Percentiles rank a stretch among this genome's conserved stretches.
phyloP scores from a whole-genome alignment of 2,113 vertebrate genomes.

The Pseudopodoces humilis region DNA sequence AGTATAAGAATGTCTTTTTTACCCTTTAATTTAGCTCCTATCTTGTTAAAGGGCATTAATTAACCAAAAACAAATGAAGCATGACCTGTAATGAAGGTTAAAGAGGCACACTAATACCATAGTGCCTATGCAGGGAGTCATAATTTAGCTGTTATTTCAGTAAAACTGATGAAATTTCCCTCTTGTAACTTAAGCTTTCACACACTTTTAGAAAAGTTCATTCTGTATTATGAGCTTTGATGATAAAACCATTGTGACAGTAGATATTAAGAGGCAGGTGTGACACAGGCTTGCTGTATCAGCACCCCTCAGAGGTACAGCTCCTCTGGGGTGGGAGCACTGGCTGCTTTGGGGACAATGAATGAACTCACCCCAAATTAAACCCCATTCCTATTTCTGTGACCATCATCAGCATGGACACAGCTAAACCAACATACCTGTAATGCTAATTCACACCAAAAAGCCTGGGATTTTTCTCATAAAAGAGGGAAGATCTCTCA shows the following conservation, averaged over 20 bases:
- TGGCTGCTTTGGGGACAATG: not conserved
- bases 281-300: not conserved
- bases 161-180: not conserved
- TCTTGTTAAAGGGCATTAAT: not conserved
- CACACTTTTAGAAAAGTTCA: not conserved
- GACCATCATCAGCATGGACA: not conserved
- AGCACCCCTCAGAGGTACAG: not conserved
- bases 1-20: not conserved
- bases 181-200: not conserved
- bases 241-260: not conserved
- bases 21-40: not conserved
- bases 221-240: not conserved
- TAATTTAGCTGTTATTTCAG: not conserved
- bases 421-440: not conserved
- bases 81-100: not conserved
- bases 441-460: not conserved
- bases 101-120: not conserved
- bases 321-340: not conserved
- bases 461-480: not conserved
- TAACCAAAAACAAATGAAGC: not conserved
- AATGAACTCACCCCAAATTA: not conserved
- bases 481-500: not conserved
- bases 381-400: not conserved
- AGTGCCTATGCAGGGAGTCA: not conserved
- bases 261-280: not conserved